Evolutionary conservation across 2,888 invertebrate genomes (phyloP), one percentile per base, ranked within the genome.

Genomic region (Hypomecis punctinalis): DNA sequence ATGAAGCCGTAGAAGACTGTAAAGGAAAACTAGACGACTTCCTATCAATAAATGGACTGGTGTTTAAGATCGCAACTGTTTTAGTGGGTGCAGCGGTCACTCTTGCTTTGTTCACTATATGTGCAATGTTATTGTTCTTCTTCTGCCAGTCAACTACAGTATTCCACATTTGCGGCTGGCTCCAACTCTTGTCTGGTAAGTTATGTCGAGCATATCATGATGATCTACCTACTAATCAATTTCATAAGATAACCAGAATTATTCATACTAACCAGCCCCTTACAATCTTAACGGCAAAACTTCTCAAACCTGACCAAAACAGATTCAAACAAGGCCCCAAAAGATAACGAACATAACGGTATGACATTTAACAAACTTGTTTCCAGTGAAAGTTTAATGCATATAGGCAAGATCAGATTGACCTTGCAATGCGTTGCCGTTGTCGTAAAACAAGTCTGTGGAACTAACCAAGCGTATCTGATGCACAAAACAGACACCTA

Each of bases 141-240:
- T 98, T 98, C 90, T 96, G 98, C 87, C 97, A 97, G 83, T 97
- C 98, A 10, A 97, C 97, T 52, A 96, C 96, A 57, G 98, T 99
- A 56, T 98, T 98, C 89, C 96, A 97, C 82, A 95, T 98, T 68
- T 98, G 98, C 83, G 99, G 97, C 52, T 98, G 98, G 97, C 94
- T 99, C 93, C 99, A 99, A 89, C 94, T 98, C n/a, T 93, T 98
- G 74, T 98, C 98, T 82, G 98, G 99, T 99, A 88, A 95, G 95
- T 91, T 40, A 61, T 39, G 5, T 40, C 36, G 11, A 33, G 52
- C 56, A 9, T 36, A 33, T 7, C 33, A 45, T 36, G 8, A 36
- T 8, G 33, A 47, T 33, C 0, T 33, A 47, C 10, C 13, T 49
- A 61, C 46, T 37, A 43, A 53, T 8, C 40, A 55, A 45, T 39